These are phyloP conservation scores for Diadema setosum DNA, from an alignment of 35 echinoderm and acorn worm species.

Conservation along the genomic window DNA sequence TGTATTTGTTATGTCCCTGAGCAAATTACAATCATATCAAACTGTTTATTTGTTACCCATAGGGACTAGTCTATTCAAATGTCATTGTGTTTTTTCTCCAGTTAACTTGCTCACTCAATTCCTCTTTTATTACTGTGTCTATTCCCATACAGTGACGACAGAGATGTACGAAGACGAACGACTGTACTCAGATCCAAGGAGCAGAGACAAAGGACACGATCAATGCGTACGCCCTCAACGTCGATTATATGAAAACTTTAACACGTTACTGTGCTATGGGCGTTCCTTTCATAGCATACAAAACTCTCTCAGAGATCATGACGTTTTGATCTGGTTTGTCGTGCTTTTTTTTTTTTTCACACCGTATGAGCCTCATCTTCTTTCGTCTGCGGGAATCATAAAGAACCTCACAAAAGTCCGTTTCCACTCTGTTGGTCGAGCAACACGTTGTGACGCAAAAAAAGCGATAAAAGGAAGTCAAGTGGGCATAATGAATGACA, in stretches of 20 bases:
- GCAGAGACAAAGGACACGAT: constrained; percentile 55
- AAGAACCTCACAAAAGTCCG: no score
- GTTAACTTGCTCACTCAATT: background rate
- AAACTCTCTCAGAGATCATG: no score
- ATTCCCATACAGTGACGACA: constrained; percentile 60
- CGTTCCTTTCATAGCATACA: no score
- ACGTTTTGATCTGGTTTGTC: background rate
- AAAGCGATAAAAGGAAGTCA: no score
- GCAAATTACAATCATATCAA: background rate
- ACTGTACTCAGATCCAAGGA: constrained; percentile 59
- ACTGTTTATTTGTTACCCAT: background rate
- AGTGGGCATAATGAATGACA: no score
- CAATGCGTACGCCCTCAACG: constrained; percentile 66
- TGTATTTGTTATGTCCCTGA: background rate
- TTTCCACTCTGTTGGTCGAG: no score
- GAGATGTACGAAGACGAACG: constrained; percentile 43
- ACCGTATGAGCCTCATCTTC: no score
- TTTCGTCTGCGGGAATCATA: no score
- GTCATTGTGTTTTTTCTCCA: background rate
- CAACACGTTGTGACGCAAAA: no score
- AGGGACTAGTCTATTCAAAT: background rate
- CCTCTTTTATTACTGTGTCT: background rate
- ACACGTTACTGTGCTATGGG: background rate
- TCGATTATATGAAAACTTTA: background rate
- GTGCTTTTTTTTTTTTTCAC: background rate